Conservation (phyloP, 2,113 vertebrate genomes). For the Heptranchias perlo region DNA sequence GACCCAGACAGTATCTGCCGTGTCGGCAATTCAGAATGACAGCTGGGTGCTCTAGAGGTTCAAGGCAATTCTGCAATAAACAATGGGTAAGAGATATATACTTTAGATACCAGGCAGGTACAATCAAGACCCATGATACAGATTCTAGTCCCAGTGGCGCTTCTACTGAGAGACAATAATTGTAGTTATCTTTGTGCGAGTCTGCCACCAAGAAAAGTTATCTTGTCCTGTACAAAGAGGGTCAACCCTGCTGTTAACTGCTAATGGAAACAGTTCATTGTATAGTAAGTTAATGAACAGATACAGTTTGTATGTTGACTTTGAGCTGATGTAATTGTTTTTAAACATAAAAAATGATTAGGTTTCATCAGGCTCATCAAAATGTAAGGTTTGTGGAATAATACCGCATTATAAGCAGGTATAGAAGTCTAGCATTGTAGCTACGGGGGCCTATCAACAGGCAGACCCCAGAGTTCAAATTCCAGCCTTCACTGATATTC, state of each 20-base stretch:
- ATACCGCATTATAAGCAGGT: not conserved
- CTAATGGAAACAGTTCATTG: slow-evolving; percentile 21
- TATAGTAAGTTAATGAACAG: slow-evolving; percentile 12
- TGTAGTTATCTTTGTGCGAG: not conserved
- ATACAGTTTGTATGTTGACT: slow-evolving; percentile 30
- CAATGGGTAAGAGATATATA: slow-evolving; percentile 46
- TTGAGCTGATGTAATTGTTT: slow-evolving; percentile 23
- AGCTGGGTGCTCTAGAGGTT: slow-evolving; percentile 42
- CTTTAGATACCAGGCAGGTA: slow-evolving; percentile 41
- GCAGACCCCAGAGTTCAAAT: not conserved
- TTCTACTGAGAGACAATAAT: slow-evolving; percentile 38
- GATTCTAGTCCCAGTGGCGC: slow-evolving; percentile 39
- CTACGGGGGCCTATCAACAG: not conserved
- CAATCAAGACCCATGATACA: slow-evolving; percentile 41
- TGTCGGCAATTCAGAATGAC: slow-evolving; percentile 61
- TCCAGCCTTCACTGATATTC: not conserved
- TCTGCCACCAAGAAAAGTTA: slow-evolving; percentile 22
- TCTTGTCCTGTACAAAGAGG: not conserved
- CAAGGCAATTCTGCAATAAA: slow-evolving; percentile 45
- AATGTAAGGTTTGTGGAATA: not conserved
- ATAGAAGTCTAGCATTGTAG: not conserved
- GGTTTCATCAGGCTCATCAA: not conserved
- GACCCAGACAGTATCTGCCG: slow-evolving; percentile 66
- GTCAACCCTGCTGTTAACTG: not conserved
- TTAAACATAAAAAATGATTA: too few species aligned